Base-by-base conservation (phyloP, 2,113 vertebrate genomes). In the Cranoglanis bouderius region DNA sequence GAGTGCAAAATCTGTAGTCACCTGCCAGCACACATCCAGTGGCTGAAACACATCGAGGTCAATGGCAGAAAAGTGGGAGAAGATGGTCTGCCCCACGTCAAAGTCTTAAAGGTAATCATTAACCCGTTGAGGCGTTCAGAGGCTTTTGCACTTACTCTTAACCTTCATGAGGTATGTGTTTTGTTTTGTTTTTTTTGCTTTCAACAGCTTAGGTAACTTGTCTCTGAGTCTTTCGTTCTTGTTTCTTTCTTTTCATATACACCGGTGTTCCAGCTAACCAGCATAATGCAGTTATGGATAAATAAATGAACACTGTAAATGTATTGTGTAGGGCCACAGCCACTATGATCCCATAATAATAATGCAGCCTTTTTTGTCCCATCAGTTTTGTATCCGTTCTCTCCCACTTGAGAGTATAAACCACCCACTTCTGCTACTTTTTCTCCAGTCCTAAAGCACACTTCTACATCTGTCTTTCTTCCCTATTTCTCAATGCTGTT, bases 1-100 rank as follows among this genome's bases (percentile, higher is more conserved):
- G 97, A 97, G 91, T 99, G 98, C 94, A 99, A 99, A 84, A 98
- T 99, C 86, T 99, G 99, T 93, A 99, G 98, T 0, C 98, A 99
- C 91, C 98, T 98, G 0, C 98, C 99, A 94, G 98, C 98, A 82
- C 98, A 99, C 89, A 99, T 99, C 94, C 98, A 99, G 94, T 99
- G 98, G 98, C 95, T 99, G 57, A 99, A 98, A 91, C 98, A 99
- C 94, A 97, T 99, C 0, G 97, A 98, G 94, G 95, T 99, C 89
- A 99, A 99, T 0, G 98, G 98, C 87, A 99, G 96, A 94, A 96
- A 97, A 89, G 94, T 97, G 0, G 97, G 97, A 18, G 94, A 96
- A 0, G 97, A 98, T 85, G 97, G 98, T 88, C 93, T 97, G 82
- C 98, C 98, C 1, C 98, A 96, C 14, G 97, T 99, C 89, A 97